Base-by-base conservation (phyloP, 2,888 invertebrate genomes). In the Cerceris ruficornis region DNA sequence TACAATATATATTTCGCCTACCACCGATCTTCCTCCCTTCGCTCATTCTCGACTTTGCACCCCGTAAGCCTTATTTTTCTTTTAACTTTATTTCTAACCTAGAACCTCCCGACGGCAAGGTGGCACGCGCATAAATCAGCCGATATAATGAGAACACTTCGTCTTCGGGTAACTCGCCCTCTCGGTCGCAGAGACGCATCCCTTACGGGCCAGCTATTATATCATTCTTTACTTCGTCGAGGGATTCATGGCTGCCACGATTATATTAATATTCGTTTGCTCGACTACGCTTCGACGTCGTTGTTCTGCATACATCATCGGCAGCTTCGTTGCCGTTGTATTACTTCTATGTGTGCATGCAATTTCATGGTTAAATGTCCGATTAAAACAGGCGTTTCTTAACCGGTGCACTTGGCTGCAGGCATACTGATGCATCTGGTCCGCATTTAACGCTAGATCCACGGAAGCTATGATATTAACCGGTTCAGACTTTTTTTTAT, bases 41-140 rank as follows among this genome's bases (percentile, higher is more conserved):
- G 70, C 82, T 78, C 83, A 70, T 81, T 82, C 87, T 84, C 89
- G 89, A 90, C 91, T 91, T 91, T 90, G 88, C 90, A 90, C 90
- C 91, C 91, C 88, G 88, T 91, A 90, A 92, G 91, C 91, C 89
- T 91, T 92, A 92, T 92, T 92, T 92, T 92, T 92, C 92, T 91
- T 92, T 92, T 90, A 91, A 92, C 91, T 92, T 92, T 90, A 88
- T 89, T 89, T 88, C 89, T 89, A 89, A 90, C 90, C 89, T 87
- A 90, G 89, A 90, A 88, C 89, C 89, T 89, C 84, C 87, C 84
- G 83, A 85, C 85, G 86, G 84, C 86, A 86, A 86, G 86, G 86
- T 85, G 87, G 86, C 88, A 87, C 88, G 88, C 87, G 88, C 89
- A 89, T 92, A 92, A 92, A 92, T 92, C 92, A 92, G 86, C 79